These are phyloP conservation scores for Ips nitidus DNA, from an alignment of 1,140 invertebrate species.

Conservation along the genomic window DNA sequence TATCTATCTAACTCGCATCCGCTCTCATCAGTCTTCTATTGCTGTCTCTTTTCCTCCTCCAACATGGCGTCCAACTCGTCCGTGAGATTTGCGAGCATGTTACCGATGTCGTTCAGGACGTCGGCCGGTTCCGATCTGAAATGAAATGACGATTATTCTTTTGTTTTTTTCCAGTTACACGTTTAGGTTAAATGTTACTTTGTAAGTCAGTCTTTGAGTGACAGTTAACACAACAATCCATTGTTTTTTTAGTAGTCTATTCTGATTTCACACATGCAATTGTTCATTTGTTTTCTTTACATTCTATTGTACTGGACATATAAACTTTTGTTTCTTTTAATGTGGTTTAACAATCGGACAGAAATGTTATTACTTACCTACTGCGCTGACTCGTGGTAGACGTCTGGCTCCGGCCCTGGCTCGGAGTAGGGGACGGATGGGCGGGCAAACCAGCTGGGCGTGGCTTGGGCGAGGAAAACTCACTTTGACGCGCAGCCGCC, in stretches of 20 bases:
- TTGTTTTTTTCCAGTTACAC: too few species aligned
- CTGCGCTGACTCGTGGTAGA: slow-evolving; percentile 26
- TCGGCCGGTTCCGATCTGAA: slow-evolving; percentile 72
- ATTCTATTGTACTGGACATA: too few species aligned
- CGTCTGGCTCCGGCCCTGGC: slow-evolving; percentile 17
- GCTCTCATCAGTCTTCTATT: slow-evolving; percentile 40
- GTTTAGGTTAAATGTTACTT: too few species aligned
- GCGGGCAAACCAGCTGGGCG: slow-evolving; percentile 53
- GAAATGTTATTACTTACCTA: slow-evolving; percentile 36
- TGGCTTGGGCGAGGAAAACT: slow-evolving; percentile 55
- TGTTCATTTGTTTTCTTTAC: too few species aligned
- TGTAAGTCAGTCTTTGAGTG: too few species aligned
- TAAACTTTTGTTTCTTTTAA: background rate
- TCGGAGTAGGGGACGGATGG: slow-evolving; percentile 50
- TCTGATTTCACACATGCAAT: background rate
- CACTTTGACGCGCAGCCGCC: slow-evolving; percentile 53
- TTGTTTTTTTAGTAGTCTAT: slow-evolving; percentile 25
- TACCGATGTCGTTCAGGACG: slow-evolving; percentile 94
- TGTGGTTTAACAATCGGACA: background rate
- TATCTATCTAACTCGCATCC: too few species aligned
- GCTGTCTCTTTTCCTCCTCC: slow-evolving; percentile 81
- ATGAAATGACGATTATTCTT: background rate
- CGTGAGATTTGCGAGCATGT: slow-evolving; percentile 92
- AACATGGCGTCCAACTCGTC: slow-evolving; percentile 94
- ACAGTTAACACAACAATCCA: too few species aligned